A percentile compares a stretch with the other conserved stretches of the same genome.
Conservation (phyloP, 92 coral and sea anemone genomes). For the Hydrozoanthus gracilis region DNA sequence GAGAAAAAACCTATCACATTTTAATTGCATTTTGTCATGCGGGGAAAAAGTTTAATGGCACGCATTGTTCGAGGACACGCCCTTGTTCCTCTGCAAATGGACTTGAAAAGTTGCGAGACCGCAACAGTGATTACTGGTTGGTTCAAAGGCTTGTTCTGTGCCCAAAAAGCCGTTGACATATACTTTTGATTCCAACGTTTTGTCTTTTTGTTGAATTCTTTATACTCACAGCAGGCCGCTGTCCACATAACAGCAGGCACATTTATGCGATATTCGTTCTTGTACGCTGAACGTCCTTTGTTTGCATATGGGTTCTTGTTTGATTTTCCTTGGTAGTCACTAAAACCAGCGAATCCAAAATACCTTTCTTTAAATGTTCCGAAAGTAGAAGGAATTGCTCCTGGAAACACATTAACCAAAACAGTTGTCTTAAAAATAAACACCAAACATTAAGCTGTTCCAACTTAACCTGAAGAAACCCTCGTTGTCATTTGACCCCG, state of each 20-base stretch:
- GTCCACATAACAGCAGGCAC: constrained; percentile 33
- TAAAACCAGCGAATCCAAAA: constrained; percentile 5
- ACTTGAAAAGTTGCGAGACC: neutral
- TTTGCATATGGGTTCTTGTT: neutral
- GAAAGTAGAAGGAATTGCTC: constrained; percentile 11
- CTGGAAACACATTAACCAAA: neutral
- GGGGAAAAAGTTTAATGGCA: neutral
- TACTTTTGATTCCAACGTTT: neutral
- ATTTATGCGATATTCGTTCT: constrained; percentile 12
- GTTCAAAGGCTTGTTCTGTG: neutral
- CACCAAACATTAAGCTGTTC: no score
- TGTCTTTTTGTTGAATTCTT: neutral
- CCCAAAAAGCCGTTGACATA: constrained; percentile 10
- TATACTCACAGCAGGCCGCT: constrained; percentile 24
- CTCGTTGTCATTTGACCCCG: no score
- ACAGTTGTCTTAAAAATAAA: neutral
- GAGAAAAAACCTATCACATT: no score
- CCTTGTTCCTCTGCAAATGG: neutral
- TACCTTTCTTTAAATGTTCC: neutral
- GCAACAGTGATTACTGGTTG: neutral
- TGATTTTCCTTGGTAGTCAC: neutral
- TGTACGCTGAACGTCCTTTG: neutral
- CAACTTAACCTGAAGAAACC: no score
- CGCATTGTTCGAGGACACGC: neutral
- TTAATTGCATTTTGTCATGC: no score